phyloP scores from a whole-genome alignment of 2,113 vertebrate genomes.

The Beaufortia kweichowensis region DNA sequence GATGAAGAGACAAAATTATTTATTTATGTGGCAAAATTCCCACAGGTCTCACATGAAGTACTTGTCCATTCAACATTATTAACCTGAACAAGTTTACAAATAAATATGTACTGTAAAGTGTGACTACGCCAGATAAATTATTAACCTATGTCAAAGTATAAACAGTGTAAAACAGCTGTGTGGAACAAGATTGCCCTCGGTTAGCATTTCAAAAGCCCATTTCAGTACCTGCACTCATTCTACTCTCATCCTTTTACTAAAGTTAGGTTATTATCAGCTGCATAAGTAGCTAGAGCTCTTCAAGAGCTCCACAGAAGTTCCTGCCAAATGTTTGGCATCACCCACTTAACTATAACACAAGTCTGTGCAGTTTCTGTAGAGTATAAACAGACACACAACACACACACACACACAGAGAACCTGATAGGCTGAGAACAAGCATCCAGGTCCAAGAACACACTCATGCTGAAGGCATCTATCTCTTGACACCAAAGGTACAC shows the following conservation, averaged over 20 bases:
- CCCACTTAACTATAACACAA: slow-evolving; percentile 34
- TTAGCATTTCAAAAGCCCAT: too few relatives aligned
- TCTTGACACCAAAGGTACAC: slow-evolving; percentile 19
- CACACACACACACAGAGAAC: slow-evolving; percentile 8
- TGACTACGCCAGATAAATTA: too few relatives aligned
- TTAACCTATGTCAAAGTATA: too few relatives aligned
- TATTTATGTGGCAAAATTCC: not conserved
- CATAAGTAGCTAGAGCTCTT: slow-evolving; percentile 7
- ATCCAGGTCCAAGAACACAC: slow-evolving; percentile 42
- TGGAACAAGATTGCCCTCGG: too few relatives aligned
- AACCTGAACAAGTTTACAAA: too few relatives aligned
- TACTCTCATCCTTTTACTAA: too few relatives aligned
- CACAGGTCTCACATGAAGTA: not conserved
- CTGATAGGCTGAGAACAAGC: slow-evolving; percentile 48
- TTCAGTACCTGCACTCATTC: too few relatives aligned
- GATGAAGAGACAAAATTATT: too few relatives aligned
- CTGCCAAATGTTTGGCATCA: slow-evolving; percentile 35
- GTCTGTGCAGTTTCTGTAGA: slow-evolving; percentile 16
- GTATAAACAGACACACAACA: slow-evolving; percentile 31
- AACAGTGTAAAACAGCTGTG: too few relatives aligned
- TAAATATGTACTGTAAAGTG: too few relatives aligned
- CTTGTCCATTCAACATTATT: too few relatives aligned
- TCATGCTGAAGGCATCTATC: slow-evolving; percentile 47
- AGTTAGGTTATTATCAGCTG: not conserved
- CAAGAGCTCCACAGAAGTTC: not conserved